A percentile compares a stretch with the other conserved stretches of the same genome.
These are phyloP conservation scores for Orthosia gracilis DNA, from an alignment of 2,888 invertebrate genomes.

Conservation along the genomic window DNA sequence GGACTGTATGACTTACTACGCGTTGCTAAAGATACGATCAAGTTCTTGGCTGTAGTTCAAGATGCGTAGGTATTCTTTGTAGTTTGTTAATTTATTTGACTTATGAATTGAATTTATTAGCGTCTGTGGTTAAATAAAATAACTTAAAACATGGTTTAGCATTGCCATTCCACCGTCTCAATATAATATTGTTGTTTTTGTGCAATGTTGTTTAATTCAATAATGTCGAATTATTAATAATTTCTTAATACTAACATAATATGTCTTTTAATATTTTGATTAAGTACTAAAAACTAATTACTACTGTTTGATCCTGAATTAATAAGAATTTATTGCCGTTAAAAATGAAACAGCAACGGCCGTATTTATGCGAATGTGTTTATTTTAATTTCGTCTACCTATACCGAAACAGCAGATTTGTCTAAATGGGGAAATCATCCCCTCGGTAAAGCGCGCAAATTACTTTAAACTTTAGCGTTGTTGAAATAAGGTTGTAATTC, in stretches of 20 bases:
- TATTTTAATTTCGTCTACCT: conserved; percentile 80
- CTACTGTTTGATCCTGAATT: not conserved
- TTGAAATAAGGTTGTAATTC: conserved; percentile 38
- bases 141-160: not conserved
- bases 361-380: conserved; percentile 70
- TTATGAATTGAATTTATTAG: not conserved
- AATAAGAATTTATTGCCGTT: not conserved
- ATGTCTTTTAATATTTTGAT: too few relatives aligned
- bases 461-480: not conserved
- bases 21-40: conserved; percentile 1
- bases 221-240: not conserved
- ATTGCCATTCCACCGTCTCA: not conserved
- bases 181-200: too few relatives aligned
- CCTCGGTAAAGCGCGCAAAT: conserved; percentile 58
- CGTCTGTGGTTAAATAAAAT: not conserved
- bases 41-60: conserved; percentile 9
- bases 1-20: not conserved
- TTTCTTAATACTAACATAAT: too few relatives aligned
- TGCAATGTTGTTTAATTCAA: not conserved
- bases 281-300: too few relatives aligned
- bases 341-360: conserved; percentile 26
- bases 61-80: not conserved
- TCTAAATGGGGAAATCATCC: conserved; percentile 80
- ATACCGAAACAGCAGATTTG: conserved; percentile 72
- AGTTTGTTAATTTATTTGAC: not conserved